These are phyloP conservation scores for Epistrophe grossulariae DNA, from an alignment of 2,888 invertebrate species.

Conservation along the genomic window DNA sequence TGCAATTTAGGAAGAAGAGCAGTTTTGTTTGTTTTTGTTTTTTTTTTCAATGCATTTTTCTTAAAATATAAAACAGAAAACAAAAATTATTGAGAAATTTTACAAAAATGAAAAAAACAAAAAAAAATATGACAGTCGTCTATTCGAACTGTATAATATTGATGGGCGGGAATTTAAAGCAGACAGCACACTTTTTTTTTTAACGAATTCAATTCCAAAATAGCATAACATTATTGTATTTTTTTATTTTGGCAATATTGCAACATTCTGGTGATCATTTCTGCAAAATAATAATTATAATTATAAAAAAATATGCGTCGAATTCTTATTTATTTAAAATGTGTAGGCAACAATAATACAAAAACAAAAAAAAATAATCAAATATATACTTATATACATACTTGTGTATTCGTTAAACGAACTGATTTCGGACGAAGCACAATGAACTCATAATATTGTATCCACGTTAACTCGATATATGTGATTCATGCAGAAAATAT, in stretches of 20 bases:
- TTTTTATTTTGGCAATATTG: constrained; percentile 6
- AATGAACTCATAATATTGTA: constrained; percentile 51
- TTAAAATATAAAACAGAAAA: not conserved
- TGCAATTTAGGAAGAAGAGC: constrained; percentile 36
- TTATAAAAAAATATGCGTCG: constrained; percentile 39
- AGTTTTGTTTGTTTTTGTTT: not conserved
- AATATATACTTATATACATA: not conserved
- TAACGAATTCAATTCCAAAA: constrained; percentile 32
- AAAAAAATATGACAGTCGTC: not conserved
- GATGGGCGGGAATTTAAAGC: constrained; percentile 56
- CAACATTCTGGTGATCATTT: constrained; percentile 30
- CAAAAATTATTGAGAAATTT: not conserved
- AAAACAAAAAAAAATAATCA: not conserved
- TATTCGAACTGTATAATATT: constrained; percentile 9
- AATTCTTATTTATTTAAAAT: constrained; percentile 12
- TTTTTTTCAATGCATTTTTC: constrained; percentile 12
- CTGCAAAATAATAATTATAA: constrained; percentile 17
- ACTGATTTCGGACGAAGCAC: constrained; percentile 45
- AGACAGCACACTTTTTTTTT: constrained; percentile 15
- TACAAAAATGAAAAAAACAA: not conserved
- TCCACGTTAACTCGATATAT: constrained; percentile 30
- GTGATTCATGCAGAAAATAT: constrained; percentile 64
- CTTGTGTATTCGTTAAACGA: constrained; percentile 10
- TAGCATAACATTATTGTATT: not conserved
- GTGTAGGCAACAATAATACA: not conserved